Conservation (phyloP, 2,888 invertebrate genomes). For the Tuta absoluta region DNA sequence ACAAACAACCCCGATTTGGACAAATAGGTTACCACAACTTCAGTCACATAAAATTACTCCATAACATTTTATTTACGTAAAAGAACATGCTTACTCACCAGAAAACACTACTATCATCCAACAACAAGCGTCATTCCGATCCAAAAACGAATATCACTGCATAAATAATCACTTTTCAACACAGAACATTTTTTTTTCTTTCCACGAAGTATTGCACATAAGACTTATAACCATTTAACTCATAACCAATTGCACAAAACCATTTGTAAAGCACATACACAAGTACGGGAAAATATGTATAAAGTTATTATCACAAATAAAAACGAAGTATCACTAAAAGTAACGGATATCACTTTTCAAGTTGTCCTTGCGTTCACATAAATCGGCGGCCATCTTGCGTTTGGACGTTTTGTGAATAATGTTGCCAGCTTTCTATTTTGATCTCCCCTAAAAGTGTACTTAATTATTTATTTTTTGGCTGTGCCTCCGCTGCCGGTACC, state of each 20-base stretch:
- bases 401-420: conserved; percentile 57
- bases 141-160: conserved; percentile 73
- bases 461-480: background rate
- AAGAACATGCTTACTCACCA: conserved; percentile 60
- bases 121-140: conserved; percentile 72
- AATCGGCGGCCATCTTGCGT: conserved; percentile 80
- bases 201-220: conserved; percentile 73
- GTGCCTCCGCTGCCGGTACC: too few species aligned
- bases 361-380: conserved; percentile 79
- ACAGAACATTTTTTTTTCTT: conserved; percentile 73
- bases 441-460: conserved; percentile 30
- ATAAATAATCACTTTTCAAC: conserved; percentile 79
- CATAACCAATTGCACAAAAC: conserved; percentile 73
- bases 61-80: conserved; percentile 29
- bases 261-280: conserved; percentile 62
- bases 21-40: conserved; percentile 70
- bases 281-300: conserved; percentile 58
- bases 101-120: conserved; percentile 75
- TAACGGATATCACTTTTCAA: conserved; percentile 72
- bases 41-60: conserved; percentile 37
- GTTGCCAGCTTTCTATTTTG: conserved; percentile 50
- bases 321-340: conserved; percentile 63
- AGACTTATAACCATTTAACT: conserved; percentile 69
- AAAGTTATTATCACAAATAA: conserved; percentile 70
- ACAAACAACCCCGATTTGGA: conserved; percentile 55